Evolutionary conservation across 2,888 invertebrate species (phyloP), one percentile per base, ranked within the genome.

Genomic region (Epinotia bilunana): DNA sequence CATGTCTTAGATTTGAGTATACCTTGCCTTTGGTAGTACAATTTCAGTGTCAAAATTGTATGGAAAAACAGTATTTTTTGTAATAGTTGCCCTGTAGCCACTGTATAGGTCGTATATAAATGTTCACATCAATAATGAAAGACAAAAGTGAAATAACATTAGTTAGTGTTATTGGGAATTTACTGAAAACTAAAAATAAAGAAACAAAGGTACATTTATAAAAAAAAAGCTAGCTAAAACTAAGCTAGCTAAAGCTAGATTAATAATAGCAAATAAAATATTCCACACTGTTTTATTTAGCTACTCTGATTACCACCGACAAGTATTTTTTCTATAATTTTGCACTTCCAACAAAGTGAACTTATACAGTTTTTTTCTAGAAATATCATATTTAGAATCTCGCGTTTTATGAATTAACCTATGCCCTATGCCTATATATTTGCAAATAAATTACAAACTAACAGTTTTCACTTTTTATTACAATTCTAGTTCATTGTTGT

Each of bases 131-230:
- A 79, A 79, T 80, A 39, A 90, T 92, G 93, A 93, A 93, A 93
- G 93, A 93, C 93, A 88, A 92, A 90, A 93, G 93, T 93, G 93
- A 93, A 91, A 90, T 88, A 88, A 85, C 75, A 82, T 86, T 92
- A 93, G 91, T 82, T 87, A 83, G 84, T 81, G 75, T 79, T 80
- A 83, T 76, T 73, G 76, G 73, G 69, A 65, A 73, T 74, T 58
- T 76, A 74, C 58, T 72, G 71, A 67, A 65, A 65, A 60, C 72
- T 60, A 69, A 65, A 75, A 57, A 28, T 70, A 61, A 28, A 28
- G 23, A 28, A 28, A 28, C 23, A 28, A 28, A 28, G 23, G 3
- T 28, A 28, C 23, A 3, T 28, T 28, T 28, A 28, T 28, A 28
- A 28, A 28, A 28, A 28, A 28, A 28, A 28, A 3, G 23, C 20